Evolutionary conservation across 1,140 invertebrate genomes (phyloP), one percentile per base, ranked within the genome.

Genomic region (Forficula auricularia): DNA sequence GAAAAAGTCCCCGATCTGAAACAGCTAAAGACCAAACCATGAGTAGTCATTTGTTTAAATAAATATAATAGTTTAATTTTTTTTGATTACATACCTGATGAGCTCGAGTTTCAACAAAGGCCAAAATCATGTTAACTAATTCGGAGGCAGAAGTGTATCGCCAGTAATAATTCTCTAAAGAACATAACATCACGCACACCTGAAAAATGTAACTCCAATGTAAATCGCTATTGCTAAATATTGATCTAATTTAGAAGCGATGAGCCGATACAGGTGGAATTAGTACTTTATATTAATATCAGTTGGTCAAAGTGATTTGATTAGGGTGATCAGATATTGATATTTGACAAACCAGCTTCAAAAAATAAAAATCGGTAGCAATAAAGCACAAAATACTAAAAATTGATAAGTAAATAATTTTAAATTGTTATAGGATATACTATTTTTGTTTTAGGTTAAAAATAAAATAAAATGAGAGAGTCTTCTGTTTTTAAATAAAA

Each of bases 81-180:
- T 8, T n/a, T n/a, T 22, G 3, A 27, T 33, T 14, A 44, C 44
- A 45, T 32, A 71, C 61, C 57, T 65, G 62, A 14, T 59, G 56
- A 16, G 85, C 82, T 53, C 84, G 68, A 38, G 82, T 81, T 60
- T 92, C 87, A 3, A 88, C 77, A 60, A 88, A 92, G 8, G 82
- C 79, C 19, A 92, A 63, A 46, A 92, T 92, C 82, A 91, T 90
- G 58, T 91, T 91, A 39, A 92, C 85, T 48, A 94, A 62, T 60
- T 92, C 86, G 2, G 83, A 85, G 27, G 87, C 88, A 34, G 86
- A 90, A 19, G 84, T 90, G 58, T 94, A 94, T 35, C 88, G 72
- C 87, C 88, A 92, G 59, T 88, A 91, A 60, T 92, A 92, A 60
- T 91, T 92, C 59, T 92, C 88, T 50, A 94, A 65, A 16, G 82